These are phyloP conservation scores for Plutella xylostella DNA, from an alignment of 2,888 invertebrate genomes.

Conservation along the genomic window DNA sequence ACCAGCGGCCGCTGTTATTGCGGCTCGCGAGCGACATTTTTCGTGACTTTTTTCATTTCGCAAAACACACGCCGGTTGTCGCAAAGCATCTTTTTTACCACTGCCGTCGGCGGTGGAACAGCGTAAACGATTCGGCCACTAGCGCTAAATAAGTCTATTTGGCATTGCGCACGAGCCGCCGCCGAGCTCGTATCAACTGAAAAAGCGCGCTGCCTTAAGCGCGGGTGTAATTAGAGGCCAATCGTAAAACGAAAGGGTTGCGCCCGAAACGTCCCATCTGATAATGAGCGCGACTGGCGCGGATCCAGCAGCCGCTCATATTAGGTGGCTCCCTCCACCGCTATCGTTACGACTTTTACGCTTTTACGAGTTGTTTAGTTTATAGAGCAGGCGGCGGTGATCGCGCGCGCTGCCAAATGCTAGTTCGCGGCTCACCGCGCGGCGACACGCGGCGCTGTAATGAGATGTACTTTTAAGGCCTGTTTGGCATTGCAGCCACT, in stretches of 20 bases:
- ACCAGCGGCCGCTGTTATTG: conserved; percentile 60
- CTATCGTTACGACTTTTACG: conserved; percentile 69
- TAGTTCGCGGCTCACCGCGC: conserved; percentile 66
- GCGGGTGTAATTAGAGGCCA: conserved; percentile 64
- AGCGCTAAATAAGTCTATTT: conserved; percentile 60
- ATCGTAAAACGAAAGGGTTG: conserved; percentile 69
- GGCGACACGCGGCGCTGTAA: conserved; percentile 46
- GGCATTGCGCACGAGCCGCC: conserved; percentile 38
- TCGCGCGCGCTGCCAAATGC: conserved; percentile 59
- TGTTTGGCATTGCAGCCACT: conserved; percentile 39
- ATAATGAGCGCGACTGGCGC: conserved; percentile 66
- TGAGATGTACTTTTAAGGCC: conserved; percentile 54
- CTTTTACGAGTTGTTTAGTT: conserved; percentile 70
- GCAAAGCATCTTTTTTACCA: neutral
- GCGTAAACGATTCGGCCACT: conserved; percentile 49
- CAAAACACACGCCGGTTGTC: conserved; percentile 26
- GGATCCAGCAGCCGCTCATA: conserved; percentile 56
- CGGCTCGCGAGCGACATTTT: conserved; percentile 46
- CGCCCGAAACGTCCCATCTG: conserved; percentile 60
- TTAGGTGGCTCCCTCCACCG: conserved; percentile 52
- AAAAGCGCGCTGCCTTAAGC: conserved; percentile 61
- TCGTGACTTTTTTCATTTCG: conserved; percentile 59
- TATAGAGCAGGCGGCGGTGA: conserved; percentile 48
- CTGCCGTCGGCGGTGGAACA: conserved; percentile 13
- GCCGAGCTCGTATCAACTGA: conserved; percentile 43